Percentiles rank a stretch among this genome's conserved stretches.
These are phyloP conservation scores for Phymastichus coffea DNA, from an alignment of 1,140 invertebrate species.

Conservation along the genomic window DNA sequence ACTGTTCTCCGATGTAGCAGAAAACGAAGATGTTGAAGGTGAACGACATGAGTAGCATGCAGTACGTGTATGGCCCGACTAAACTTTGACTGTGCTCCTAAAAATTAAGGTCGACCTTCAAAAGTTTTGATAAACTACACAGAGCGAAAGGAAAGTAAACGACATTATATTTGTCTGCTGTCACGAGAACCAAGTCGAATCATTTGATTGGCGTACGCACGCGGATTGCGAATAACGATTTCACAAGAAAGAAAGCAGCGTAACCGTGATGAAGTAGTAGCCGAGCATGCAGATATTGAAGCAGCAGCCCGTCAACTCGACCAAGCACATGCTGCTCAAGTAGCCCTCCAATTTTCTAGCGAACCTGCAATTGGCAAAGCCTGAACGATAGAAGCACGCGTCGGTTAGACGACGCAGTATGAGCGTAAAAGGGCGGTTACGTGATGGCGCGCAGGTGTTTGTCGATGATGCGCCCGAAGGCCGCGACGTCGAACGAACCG, in stretches of 20 bases:
- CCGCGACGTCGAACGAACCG: too few relatives aligned
- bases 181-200: background rate
- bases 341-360: constrained; percentile 25
- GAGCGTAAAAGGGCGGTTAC: background rate
- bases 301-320: constrained; percentile 33
- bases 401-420: background rate
- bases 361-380: constrained; percentile 23
- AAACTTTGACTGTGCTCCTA: too few relatives aligned
- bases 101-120: too few relatives aligned
- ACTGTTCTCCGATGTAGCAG: constrained; percentile 25
- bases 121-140: too few relatives aligned
- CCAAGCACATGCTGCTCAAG: constrained; percentile 29
- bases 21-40: constrained; percentile 28
- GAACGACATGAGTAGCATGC: constrained; percentile 1
- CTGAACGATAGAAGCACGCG: background rate
- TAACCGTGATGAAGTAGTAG: constrained; percentile 29
- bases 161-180: too few relatives aligned
- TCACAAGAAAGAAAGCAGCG: background rate
- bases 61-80: background rate
- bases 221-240: background rate
- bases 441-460: background rate
- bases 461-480: background rate
- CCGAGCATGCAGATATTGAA: constrained; percentile 32
- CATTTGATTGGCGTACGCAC: background rate
- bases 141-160: too few relatives aligned